phyloP scores from a whole-genome alignment of 2,888 invertebrate genomes.

The Acleris sparsana region DNA sequence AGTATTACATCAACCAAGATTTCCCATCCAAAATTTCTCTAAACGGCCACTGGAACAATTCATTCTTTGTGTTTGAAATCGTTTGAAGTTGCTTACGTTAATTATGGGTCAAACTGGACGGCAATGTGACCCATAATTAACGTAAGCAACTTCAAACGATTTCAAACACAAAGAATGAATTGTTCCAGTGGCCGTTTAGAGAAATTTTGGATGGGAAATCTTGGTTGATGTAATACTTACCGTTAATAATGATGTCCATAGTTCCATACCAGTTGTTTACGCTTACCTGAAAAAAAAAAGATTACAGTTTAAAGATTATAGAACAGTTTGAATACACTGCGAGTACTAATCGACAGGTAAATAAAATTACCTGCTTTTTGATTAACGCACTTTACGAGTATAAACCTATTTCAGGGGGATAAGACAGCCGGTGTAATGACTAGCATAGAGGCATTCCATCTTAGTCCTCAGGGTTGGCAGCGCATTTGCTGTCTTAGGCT shows the following conservation, averaged over 20 bases:
- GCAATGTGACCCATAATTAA: constrained; percentile 72
- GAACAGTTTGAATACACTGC: no score
- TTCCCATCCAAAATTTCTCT: constrained; percentile 24
- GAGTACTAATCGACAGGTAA: no score
- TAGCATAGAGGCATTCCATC: no score
- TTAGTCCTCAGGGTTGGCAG: no score
- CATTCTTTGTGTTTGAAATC: constrained; percentile 49
- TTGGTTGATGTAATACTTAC: constrained; percentile 26
- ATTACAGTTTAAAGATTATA: no score
- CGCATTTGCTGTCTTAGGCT: no score
- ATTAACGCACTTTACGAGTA: no score
- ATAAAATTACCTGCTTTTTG: no score
- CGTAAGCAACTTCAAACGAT: constrained; percentile 64
- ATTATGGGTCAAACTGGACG: constrained; percentile 69
- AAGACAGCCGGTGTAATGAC: no score
- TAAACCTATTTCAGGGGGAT: no score
- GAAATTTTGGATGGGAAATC: constrained; percentile 26
- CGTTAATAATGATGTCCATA: constrained; percentile 10
- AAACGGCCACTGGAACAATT: constrained; percentile 28
- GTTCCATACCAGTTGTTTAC: neutral
- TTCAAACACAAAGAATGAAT: constrained; percentile 45
- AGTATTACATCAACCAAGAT: constrained; percentile 25
- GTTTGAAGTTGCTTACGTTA: constrained; percentile 68
- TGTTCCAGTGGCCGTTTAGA: constrained; percentile 28
- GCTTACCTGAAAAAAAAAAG: constrained; percentile 68